Conservation (phyloP, 2,888 invertebrate species). For the Sarcophaga subvicina region DNA sequence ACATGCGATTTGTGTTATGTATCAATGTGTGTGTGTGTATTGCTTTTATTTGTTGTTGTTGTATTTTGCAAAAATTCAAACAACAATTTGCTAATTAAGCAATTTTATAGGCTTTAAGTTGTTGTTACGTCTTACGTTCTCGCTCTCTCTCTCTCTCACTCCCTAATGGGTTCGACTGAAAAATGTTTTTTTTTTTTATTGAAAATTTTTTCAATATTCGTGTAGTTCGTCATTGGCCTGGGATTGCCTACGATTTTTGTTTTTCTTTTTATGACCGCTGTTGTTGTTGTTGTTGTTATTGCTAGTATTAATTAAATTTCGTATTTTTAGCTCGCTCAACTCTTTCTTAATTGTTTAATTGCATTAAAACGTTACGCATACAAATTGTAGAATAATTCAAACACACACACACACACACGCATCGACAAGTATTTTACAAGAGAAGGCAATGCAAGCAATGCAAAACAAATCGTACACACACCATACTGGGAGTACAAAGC, state of each 20-base stretch:
- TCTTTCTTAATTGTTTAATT: slow-evolving; percentile 78
- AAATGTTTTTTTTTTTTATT: neutral
- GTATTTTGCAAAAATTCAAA: slow-evolving; percentile 13
- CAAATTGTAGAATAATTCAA: slow-evolving; percentile 36
- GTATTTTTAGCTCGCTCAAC: slow-evolving; percentile 57
- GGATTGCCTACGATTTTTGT: slow-evolving; percentile 33
- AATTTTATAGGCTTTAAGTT: slow-evolving; percentile 31
- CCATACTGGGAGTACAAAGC: neutral
- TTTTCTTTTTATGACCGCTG: slow-evolving; percentile 32
- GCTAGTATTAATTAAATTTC: slow-evolving; percentile 70
- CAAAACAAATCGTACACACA: neutral
- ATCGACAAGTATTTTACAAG: slow-evolving; percentile 28
- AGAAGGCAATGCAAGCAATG: neutral
- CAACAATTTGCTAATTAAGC: slow-evolving; percentile 52
- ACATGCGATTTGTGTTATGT: slow-evolving; percentile 44
- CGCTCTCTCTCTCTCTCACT: neutral
- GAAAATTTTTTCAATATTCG: slow-evolving; percentile 2
- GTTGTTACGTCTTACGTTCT: neutral
- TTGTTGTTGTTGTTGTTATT: slow-evolving; percentile 24
- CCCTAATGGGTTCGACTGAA: neutral
- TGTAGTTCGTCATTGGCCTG: slow-evolving; percentile 11
- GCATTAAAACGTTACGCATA: slow-evolving; percentile 76
- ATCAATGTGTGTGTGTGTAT: neutral
- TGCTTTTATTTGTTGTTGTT: slow-evolving; percentile 25
- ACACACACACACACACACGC: no score